Evolutionary conservation across 2,797 vertebrate genomes (phyloP).

Genomic region (Arnoldichthys spilopterus): DNA sequence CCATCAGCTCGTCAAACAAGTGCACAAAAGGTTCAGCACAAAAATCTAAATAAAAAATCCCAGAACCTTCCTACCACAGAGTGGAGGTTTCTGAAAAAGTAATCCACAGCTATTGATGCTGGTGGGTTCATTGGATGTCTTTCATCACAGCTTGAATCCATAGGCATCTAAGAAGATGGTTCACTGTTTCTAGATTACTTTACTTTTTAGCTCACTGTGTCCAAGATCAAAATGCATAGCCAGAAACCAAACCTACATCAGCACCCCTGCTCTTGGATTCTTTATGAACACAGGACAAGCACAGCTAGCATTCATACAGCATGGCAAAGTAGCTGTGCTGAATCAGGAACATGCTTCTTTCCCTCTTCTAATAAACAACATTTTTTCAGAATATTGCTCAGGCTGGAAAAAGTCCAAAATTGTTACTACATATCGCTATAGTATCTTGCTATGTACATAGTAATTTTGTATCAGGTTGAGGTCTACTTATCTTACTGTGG

Average conservation of each 20-base stretch:
- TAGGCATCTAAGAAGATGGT: background rate
- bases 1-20: conserved; percentile 60
- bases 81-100: background rate
- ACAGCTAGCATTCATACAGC: conserved; percentile 11
- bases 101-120: background rate
- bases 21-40: conserved; percentile 57
- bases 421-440: background rate
- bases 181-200: conserved; percentile 13
- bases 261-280: conserved; percentile 25
- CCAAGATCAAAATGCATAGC: conserved; percentile 23
- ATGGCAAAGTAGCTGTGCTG: conserved; percentile 17
- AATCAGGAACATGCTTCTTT: conserved; percentile 2
- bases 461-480: background rate
- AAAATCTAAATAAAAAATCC: conserved; percentile 51
- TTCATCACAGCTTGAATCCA: background rate
- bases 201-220: conserved; percentile 16
- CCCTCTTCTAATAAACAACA: conserved; percentile 35
- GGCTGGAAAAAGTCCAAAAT: background rate
- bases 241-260: background rate
- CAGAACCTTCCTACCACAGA: conserved; percentile 38
- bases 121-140: background rate
- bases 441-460: background rate
- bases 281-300: conserved; percentile 24
- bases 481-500: background rate
- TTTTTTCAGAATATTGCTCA: background rate